Base-by-base conservation (phyloP, 2,888 invertebrate species). In the Drosophila fulvimacula region DNA sequence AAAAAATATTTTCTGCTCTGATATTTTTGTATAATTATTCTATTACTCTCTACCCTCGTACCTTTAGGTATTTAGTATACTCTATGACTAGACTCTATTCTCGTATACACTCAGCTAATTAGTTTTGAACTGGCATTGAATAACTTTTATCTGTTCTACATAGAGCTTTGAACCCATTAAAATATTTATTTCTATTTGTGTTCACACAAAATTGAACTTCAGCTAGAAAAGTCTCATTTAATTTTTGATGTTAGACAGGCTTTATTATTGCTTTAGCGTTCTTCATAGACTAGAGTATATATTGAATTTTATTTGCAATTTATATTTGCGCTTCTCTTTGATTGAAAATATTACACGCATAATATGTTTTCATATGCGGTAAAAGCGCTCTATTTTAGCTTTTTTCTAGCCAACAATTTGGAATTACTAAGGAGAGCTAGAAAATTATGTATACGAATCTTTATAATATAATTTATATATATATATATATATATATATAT, bases 131-230 rank as follows among this genome's bases (percentile, higher is more conserved):
- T 44, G 44, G 11, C 44, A 24, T 44, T 44, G 44, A 44, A 44
- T 44, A n/a, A n/a, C 9, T 24, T 44, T 44, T 44, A 15, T 44
- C 15, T 44, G 15, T n/a, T 44, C 15, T 24, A 24, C 7, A 1
- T 15, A 19, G 44, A 44, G 44, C 44, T 24, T 44, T 44, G 24
- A 44, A 24, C 44, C 24, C 44, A 24, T 44, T 6, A 15, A 44
- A 44, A 44, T 44, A 44, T 24, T 24, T 44, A 15, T 44, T n/a
- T 24, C 9, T n/a, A 5, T 44, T n/a, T 24, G 9, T 24, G 24
- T 44, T 44, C 15, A 24, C 24, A n/a, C 9, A 44, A 44, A 44
- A 9, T 15, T 44, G 4, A 44, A n/a, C 24, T 44, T 15, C 9
- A 44, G 15, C 24, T 21, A 41, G 41, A 2, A 4, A 2, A 41